phyloP scores from a whole-genome alignment of 2,888 invertebrate genomes.

The Polydrusus cervinus region DNA sequence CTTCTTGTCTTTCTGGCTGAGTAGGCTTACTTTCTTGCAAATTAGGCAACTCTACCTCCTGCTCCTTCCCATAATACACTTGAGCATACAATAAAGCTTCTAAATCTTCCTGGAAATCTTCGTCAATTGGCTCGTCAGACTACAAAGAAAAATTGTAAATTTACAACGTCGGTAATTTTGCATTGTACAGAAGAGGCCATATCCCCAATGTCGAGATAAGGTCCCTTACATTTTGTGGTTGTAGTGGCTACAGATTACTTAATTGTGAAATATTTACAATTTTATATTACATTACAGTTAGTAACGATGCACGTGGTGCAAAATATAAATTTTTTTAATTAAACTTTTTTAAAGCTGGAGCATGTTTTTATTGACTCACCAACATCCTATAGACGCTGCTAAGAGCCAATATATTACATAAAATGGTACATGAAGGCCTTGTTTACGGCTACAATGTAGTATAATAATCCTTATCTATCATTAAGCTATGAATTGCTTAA shows the following conservation, averaged over 20 bases:
- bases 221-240: too few relatives aligned
- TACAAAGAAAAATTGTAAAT: conserved; percentile 19
- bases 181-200: too few relatives aligned
- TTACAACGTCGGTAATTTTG: too few relatives aligned
- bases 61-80: conserved; percentile 62
- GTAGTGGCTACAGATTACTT: too few relatives aligned
- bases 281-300: background rate
- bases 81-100: conserved; percentile 67
- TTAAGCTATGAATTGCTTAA: background rate
- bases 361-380: conserved; percentile 29
- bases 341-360: background rate
- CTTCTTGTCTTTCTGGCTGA: background rate
- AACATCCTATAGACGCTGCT: conserved; percentile 35
- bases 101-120: conserved; percentile 65
- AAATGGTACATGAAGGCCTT: conserved; percentile 9
- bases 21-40: background rate
- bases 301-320: background rate
- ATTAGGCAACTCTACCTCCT: background rate
- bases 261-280: background rate
- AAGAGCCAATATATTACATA: conserved; percentile 11
- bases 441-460: background rate
- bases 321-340: background rate
- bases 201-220: too few relatives aligned
- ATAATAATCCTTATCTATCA: background rate
- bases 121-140: conserved; percentile 50